These are phyloP conservation scores for Trachelipus rathkii DNA, from an alignment of 1,140 invertebrate species.

Conservation along the genomic window DNA sequence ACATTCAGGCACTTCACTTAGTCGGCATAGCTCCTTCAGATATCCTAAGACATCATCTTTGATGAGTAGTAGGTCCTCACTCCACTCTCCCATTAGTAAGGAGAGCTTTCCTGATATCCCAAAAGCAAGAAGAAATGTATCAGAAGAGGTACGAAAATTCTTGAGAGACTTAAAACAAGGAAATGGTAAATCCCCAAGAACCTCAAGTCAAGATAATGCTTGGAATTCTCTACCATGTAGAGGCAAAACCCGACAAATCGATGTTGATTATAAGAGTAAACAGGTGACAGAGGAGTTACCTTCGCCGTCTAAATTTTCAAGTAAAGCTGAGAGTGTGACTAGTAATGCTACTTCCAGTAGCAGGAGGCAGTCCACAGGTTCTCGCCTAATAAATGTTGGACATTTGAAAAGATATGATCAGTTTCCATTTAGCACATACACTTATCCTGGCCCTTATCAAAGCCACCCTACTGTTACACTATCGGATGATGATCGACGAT, in stretches of 20 bases:
- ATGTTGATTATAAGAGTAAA: too few species aligned
- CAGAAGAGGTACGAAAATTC: not conserved
- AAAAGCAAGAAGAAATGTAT: not conserved
- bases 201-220: too few species aligned
- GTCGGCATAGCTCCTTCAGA: not conserved
- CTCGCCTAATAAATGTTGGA: conserved; percentile 30
- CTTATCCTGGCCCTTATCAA: conserved; percentile 3
- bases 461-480: not conserved
- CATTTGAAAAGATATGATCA: conserved; percentile 31
- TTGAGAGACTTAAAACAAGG: not conserved
- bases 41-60: not conserved
- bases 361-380: not conserved
- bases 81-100: not conserved
- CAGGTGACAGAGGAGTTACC: not conserved
- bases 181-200: not conserved
- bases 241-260: not conserved
- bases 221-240: not conserved
- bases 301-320: not conserved
- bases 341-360: too few species aligned
- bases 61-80: not conserved
- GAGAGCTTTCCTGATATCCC: not conserved
- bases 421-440: conserved; percentile 36
- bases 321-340: not conserved
- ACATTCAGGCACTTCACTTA: not conserved
- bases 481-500: conserved; percentile 28